phyloP scores from a whole-genome alignment of 30 jellyfish, hydroid and myxozoan species.

The Catostylus mosaicus region DNA sequence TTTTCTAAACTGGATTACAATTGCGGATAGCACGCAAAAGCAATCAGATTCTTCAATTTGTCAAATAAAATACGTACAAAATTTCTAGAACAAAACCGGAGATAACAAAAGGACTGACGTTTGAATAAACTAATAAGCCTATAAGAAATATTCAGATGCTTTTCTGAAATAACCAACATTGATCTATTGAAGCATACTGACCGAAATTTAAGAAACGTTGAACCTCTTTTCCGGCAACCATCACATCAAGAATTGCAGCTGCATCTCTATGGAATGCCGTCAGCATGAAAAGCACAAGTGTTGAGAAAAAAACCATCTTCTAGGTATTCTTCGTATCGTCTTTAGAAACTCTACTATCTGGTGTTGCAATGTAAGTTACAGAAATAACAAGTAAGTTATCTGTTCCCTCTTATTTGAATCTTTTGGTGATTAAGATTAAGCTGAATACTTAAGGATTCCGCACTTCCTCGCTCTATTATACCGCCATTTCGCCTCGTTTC shows the following conservation, averaged over 20 bases:
- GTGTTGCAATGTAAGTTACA: neutral
- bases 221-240: constrained; percentile 80
- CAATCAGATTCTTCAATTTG: constrained; percentile 33
- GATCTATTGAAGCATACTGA: constrained; percentile 31
- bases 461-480: constrained; percentile 29
- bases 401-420: constrained; percentile 36
- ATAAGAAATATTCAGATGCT: constrained; percentile 8
- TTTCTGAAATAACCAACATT: constrained; percentile 31
- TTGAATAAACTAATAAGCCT: constrained; percentile 31
- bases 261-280: constrained; percentile 55
- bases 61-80: constrained; percentile 6
- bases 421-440: constrained; percentile 59
- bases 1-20: constrained; percentile 39
- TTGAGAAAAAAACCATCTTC: constrained; percentile 18
- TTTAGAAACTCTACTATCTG: neutral
- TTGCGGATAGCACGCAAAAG: constrained; percentile 40
- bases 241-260: constrained; percentile 70
- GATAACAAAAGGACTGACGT: constrained; percentile 23
- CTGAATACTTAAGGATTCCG: neutral
- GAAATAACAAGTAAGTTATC: constrained; percentile 13
- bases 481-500: constrained; percentile 67
- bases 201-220: constrained; percentile 71
- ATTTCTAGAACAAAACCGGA: neutral
- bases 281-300: constrained; percentile 35
- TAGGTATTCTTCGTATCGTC: constrained; percentile 5